A percentile compares a stretch with the other conserved stretches of the same genome.
These are phyloP conservation scores for Drosophila aff. DNA, from an alignment of 1,140 invertebrate genomes.

Conservation along the genomic window DNA sequence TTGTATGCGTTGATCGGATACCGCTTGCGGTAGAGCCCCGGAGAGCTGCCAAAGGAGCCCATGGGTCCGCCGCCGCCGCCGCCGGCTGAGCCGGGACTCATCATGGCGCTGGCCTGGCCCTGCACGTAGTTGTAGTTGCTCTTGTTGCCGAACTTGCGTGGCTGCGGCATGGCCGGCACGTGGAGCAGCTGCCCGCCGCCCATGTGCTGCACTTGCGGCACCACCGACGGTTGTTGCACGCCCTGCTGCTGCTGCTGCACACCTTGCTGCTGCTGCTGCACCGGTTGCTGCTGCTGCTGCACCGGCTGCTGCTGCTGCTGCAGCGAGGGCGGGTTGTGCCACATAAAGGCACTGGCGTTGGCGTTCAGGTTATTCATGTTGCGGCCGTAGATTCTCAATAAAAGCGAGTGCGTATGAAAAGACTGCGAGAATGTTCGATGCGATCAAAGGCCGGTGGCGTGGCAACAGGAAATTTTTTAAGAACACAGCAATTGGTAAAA, in stretches of 20 bases:
- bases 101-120: conserved; percentile 36
- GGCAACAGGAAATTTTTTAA: conserved; percentile 6
- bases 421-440: not conserved
- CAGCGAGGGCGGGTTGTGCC: conserved; percentile 40
- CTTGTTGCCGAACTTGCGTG: conserved; percentile 68
- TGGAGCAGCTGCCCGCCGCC: conserved; percentile 29
- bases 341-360: conserved; percentile 59
- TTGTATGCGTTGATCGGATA: conserved; percentile 56
- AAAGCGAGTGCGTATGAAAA: not conserved
- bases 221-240: conserved; percentile 17
- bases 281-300: not conserved
- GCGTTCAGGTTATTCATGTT: conserved; percentile 68
- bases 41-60: conserved; percentile 22
- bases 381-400: not conserved
- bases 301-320: not conserved
- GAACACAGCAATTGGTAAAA: conserved; percentile 9
- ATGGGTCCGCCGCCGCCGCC: conserved; percentile 21
- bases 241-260: conserved; percentile 7
- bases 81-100: conserved; percentile 10
- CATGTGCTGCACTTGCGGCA: conserved; percentile 11
- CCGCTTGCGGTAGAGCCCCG: conserved; percentile 63
- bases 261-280: conserved; percentile 15
- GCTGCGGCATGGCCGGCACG: conserved; percentile 30
- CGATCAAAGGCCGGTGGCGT: not conserved
- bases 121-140: conserved; percentile 66